Evolutionary conservation across 2,888 invertebrate genomes (phyloP), one percentile per base, ranked within the genome.

Genomic region (Parasteatoda lunata): DNA sequence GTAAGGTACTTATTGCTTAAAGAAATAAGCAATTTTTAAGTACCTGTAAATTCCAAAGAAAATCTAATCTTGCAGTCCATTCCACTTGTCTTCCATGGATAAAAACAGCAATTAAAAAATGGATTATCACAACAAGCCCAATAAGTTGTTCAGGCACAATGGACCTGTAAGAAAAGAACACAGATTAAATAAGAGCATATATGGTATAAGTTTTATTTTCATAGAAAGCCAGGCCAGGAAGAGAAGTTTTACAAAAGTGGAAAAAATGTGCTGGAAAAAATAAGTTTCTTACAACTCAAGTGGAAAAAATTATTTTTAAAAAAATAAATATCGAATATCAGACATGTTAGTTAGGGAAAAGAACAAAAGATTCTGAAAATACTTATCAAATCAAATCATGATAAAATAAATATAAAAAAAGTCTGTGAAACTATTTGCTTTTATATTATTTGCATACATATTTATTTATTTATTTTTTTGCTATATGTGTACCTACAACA

Each of bases 21-120:
- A 1, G 0, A 30, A 30, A 30, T 30, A 30, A 1, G 30, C 2
- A 30, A 30, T 2, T 30, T 30, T 30, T 30, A 30, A 30, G 30
- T 30, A 92, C 93, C 92, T 93, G 93, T 78, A 91, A 91, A 90
- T 93, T 93, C 93, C 93, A 93, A 4, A 93, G 91, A 90, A 93
- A 93, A 90, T 93, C 93, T 64, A 93, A 90, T 51, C 97, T 93
- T 45, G 96, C 96, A 73, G 97, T 97, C 97, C 91, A 97, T 94
- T 98, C 96, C 93, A 91, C 94, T 90, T 95, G 94, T 89, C 95
- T 94, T 0, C 95, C 97, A 92, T 97, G 97, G 77, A 97, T 93
- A 82, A 97, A 93, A 89, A 97, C 95, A 5, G 96, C 96, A 90
- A 97, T 92, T 89, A 97, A 95, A 91, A 97, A 95, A 91, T 96